Base-by-base conservation (phyloP, 2,797 vertebrate species). In the Etheostoma perlongum region DNA sequence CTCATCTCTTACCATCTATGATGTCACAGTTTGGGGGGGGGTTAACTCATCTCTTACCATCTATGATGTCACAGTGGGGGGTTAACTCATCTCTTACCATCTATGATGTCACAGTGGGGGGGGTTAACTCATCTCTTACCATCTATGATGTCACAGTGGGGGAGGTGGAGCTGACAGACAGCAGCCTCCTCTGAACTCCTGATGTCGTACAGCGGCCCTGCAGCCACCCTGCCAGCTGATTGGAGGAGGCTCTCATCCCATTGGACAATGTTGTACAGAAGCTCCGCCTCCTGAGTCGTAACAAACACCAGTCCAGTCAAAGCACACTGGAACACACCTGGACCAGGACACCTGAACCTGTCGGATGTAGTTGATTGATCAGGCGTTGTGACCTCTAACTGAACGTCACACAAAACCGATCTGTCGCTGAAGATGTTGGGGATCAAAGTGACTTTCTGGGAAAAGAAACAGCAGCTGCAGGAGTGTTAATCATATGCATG, bases 11-110 rank as follows among this genome's bases (percentile, higher is more conserved):
- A 88, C 86, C 71, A 9, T 53, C 25, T 1, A 55, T 11, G 3
- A 27, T 78, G 40, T 82, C 84, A 79, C 88, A 88, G 75, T 85
- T n/a, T n/a, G n/a, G n/a, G 6, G 78, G 85, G 5, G 86, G 40
- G 23, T 77, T 23, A 2, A 36, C 33, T 47, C 46, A 47, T 47
- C 16, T 18, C 6, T 58, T 58, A 88, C 86, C 71, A 9, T 53
- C 25, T 1, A 55, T 11, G 3, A 27, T 78, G 40, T 82, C 84
- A 79, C 88, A 88, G 75, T 85, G 6, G 78, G 85, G 5, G 86
- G 40, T 77, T 23, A 23, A 23, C 21, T 23, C 21, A 23, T 23
- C 21, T 23, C 21, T 23, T 23, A 23, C 21, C 21, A 23, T 23
- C 21, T 23, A 23, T 23, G 21, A 23, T 23, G 21, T 23, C 21